Percentiles rank a stretch among this genome's conserved stretches.
Evolutionary conservation across 2,888 invertebrate genomes (phyloP).

Genomic region (Dascillus cervinus): DNA sequence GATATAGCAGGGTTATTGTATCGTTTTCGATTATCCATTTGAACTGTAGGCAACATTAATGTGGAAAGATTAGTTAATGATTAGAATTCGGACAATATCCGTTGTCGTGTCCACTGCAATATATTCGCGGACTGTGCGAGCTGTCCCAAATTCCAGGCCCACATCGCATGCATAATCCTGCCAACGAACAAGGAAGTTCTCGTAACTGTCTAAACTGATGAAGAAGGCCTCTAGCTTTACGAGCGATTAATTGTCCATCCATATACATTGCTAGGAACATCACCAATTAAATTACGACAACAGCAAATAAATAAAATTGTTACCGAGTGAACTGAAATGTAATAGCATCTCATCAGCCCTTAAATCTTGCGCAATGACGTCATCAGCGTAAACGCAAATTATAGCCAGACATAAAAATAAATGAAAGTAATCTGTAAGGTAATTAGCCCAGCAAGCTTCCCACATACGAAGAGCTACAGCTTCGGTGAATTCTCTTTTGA

Average conservation of each 20-base stretch:
- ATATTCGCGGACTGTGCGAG: slow-evolving; percentile 78
- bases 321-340: slow-evolving; percentile 85
- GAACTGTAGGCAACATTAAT: too few relatives aligned
- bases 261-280: slow-evolving; percentile 79
- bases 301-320: too few relatives aligned
- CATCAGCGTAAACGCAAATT: slow-evolving; percentile 85
- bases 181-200: slow-evolving; percentile 82
- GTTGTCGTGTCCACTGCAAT: slow-evolving; percentile 67
- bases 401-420: slow-evolving; percentile 90
- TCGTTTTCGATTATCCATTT: too few relatives aligned
- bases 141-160: slow-evolving; percentile 95
- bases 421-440: slow-evolving; percentile 93
- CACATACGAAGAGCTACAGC: slow-evolving; percentile 84
- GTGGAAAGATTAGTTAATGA: slow-evolving; percentile 15
- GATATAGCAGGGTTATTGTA: too few relatives aligned
- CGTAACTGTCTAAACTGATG: slow-evolving; percentile 84
- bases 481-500: slow-evolving; percentile 87
- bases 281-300: background rate
- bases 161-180: slow-evolving; percentile 79
- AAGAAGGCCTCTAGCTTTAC: slow-evolving; percentile 85
- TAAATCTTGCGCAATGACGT: slow-evolving; percentile 85
- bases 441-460: slow-evolving; percentile 97
- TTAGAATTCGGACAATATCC: slow-evolving; percentile 43
- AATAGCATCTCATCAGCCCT: slow-evolving; percentile 91
- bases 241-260: slow-evolving; percentile 84